Evolutionary conservation across 2,888 invertebrate species (phyloP).

Genomic region (Agrotis ipsilon): DNA sequence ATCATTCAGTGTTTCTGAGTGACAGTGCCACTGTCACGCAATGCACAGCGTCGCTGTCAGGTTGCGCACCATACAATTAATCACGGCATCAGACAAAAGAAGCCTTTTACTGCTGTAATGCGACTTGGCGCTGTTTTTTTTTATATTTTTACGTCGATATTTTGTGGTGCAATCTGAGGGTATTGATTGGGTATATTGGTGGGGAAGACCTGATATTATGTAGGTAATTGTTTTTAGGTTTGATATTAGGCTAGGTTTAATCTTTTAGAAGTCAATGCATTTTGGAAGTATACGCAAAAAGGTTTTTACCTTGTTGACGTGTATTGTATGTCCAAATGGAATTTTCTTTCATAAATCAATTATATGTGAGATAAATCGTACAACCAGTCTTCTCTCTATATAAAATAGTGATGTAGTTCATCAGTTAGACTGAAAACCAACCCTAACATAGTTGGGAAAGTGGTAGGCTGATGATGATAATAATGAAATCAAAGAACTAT

Average conservation of each 20-base stretch:
- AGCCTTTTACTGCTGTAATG: constrained; percentile 68
- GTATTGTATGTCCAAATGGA: background rate
- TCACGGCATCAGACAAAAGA: constrained; percentile 69
- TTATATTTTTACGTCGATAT: constrained; percentile 44
- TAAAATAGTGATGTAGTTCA: too few relatives aligned
- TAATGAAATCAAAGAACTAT: too few relatives aligned
- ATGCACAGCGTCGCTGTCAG: constrained; percentile 47
- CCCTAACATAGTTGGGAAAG: too few relatives aligned
- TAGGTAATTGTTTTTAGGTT: too few relatives aligned
- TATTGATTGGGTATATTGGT: constrained; percentile 2
- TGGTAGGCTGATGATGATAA: too few relatives aligned
- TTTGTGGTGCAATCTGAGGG: constrained; percentile 36
- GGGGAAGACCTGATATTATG: too few relatives aligned
- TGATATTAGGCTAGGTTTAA: background rate
- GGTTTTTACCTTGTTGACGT: background rate
- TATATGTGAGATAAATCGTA: background rate
- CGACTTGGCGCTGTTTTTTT: constrained; percentile 59
- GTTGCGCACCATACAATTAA: constrained; percentile 71
- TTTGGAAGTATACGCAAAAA: background rate
- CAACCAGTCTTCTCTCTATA: too few relatives aligned
- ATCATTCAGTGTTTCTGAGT: constrained; percentile 59
- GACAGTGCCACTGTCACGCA: constrained; percentile 54
- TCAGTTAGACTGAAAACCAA: too few relatives aligned
- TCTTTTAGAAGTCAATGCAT: background rate
- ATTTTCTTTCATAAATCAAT: background rate